phyloP scores from a whole-genome alignment of 2,888 invertebrate species.

The Rhimphoctona megacephalus region DNA sequence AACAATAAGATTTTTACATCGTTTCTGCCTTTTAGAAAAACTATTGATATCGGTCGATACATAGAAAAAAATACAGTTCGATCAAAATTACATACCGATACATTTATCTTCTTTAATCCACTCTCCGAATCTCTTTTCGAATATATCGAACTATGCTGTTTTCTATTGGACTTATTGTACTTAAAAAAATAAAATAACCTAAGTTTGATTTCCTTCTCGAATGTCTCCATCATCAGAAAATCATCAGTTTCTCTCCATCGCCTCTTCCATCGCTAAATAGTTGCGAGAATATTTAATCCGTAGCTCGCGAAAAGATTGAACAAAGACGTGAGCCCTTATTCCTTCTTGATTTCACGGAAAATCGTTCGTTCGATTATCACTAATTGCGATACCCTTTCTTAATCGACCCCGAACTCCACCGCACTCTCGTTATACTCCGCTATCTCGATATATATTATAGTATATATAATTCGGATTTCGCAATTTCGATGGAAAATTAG shows the following conservation, averaged over 20 bases:
- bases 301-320: background rate
- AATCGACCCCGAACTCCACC: slow-evolving; percentile 15
- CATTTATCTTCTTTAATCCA: background rate
- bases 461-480: slow-evolving; percentile 40
- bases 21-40: background rate
- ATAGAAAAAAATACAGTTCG: background rate
- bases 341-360: background rate
- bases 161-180: background rate
- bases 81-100: background rate
- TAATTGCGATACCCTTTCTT: slow-evolving; percentile 23
- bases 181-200: too few species aligned
- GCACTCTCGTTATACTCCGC: background rate
- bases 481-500: slow-evolving; percentile 68
- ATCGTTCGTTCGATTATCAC: slow-evolving; percentile 10
- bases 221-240: background rate
- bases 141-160: background rate
- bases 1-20: background rate
- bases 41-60: background rate
- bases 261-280: background rate
- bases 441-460: slow-evolving; percentile 28
- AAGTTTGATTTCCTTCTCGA: background rate
- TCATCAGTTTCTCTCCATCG: background rate
- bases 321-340: background rate
- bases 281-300: background rate
- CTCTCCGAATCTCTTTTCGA: too few species aligned